phyloP scores from a whole-genome alignment of 2,113 vertebrate genomes.

The Podiceps cristatus region DNA sequence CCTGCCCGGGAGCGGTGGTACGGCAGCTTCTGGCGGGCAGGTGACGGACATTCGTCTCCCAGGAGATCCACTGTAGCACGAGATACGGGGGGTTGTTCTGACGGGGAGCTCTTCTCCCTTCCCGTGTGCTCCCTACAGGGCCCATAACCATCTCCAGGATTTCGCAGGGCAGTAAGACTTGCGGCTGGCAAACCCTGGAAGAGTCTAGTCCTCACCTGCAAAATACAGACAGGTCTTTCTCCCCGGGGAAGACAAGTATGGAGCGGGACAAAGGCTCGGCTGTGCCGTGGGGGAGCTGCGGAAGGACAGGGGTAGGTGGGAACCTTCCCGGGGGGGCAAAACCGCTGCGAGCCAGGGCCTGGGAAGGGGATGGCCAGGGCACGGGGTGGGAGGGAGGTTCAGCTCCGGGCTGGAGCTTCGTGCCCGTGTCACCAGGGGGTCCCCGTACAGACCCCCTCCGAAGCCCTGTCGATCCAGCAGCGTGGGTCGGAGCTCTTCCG shows the following conservation, averaged over 20 bases:
- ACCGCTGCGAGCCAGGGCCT: fast-evolving
- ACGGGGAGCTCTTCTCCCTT: neutral
- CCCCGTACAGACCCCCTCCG: neutral
- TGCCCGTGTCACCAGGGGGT: neutral
- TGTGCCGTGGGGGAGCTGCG: neutral
- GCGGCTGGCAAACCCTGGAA: neutral
- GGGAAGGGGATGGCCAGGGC: neutral
- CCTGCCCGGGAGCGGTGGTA: neutral
- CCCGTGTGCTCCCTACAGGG: neutral
- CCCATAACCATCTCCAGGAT: neutral
- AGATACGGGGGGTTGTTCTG: fast-evolving
- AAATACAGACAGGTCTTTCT: neutral
- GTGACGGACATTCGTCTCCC: neutral
- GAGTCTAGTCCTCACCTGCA: no score
- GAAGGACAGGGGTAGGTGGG: neutral
- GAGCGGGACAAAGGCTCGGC: neutral
- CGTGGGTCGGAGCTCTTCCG: neutral
- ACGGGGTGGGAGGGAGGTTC: neutral
- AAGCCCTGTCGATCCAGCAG: neutral
- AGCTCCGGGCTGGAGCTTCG: neutral
- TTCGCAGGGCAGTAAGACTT: neutral
- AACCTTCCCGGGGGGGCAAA: neutral
- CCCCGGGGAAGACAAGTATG: fast-evolving
- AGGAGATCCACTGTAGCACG: neutral
- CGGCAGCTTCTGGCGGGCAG: neutral